These are phyloP conservation scores for Drosophila bocqueti DNA, from an alignment of 1,140 invertebrate genomes.

Conservation along the genomic window DNA sequence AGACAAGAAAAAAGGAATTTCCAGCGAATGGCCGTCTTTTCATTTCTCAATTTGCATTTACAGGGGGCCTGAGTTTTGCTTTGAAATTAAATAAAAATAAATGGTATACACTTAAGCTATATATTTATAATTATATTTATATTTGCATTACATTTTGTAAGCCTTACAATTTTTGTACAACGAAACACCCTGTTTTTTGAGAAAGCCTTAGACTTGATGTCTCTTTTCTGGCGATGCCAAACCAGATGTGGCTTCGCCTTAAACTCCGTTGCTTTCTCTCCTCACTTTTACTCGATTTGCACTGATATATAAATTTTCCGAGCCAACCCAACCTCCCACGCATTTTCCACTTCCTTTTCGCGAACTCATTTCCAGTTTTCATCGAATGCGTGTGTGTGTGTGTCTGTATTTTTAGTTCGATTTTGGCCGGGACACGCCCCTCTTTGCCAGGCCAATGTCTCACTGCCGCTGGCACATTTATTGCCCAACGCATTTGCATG, in stretches of 20 bases:
- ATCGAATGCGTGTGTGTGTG: slow-evolving; percentile 19
- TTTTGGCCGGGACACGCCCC: slow-evolving; percentile 28
- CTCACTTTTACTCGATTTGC: slow-evolving; percentile 8
- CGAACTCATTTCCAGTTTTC: slow-evolving; percentile 54
- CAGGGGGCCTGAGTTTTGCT: background rate
- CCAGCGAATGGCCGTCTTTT: slow-evolving; percentile 8
- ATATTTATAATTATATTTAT: background rate
- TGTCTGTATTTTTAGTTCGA: slow-evolving; percentile 46
- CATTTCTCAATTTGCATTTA: slow-evolving; percentile 35
- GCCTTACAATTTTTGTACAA: no score
- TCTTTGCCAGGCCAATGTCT: slow-evolving; percentile 21
- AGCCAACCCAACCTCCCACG: background rate
- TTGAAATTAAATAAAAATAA: background rate
- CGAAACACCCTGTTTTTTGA: slow-evolving; percentile 14
- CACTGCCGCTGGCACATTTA: slow-evolving; percentile 72
- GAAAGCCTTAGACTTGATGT: slow-evolving; percentile 34
- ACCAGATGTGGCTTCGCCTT: slow-evolving; percentile 60
- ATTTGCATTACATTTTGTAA: background rate
- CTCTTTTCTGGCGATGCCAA: slow-evolving; percentile 36
- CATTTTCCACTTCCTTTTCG: slow-evolving; percentile 34
- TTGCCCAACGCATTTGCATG: slow-evolving; percentile 77
- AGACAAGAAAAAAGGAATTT: slow-evolving; percentile 6
- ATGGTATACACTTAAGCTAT: background rate
- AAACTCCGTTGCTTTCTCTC: background rate
- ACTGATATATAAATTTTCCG: slow-evolving; percentile 1